Evolutionary conservation across 2,113 vertebrate genomes (phyloP).

Genomic region (Apodemus sylvaticus): DNA sequence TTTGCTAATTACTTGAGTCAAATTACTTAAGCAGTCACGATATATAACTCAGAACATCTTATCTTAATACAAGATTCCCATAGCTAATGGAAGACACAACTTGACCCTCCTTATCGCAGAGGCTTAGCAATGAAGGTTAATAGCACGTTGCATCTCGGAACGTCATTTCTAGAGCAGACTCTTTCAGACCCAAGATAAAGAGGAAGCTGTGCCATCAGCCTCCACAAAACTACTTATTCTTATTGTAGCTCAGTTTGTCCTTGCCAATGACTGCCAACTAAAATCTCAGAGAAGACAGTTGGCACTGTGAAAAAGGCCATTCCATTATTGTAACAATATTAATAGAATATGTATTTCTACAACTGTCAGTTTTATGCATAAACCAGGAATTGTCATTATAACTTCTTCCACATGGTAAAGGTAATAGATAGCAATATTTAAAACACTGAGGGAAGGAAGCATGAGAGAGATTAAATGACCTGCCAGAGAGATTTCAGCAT

Average conservation of each 20-base stretch:
- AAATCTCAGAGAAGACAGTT: neutral
- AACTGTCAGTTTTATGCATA: neutral
- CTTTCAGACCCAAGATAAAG: neutral
- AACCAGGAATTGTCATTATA: neutral
- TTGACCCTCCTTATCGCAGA: neutral
- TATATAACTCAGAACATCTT: neutral
- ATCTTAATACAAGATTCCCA: neutral
- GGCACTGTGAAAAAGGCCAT: neutral
- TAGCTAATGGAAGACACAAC: neutral
- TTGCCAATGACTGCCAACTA: neutral
- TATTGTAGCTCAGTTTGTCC: conserved; percentile 5
- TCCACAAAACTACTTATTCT: neutral
- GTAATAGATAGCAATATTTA: neutral
- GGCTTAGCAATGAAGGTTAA: neutral
- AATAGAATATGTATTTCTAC: neutral
- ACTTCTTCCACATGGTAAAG: neutral
- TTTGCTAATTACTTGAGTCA: neutral
- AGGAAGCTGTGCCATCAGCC: neutral
- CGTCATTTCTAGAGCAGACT: neutral
- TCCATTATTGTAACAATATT: neutral
- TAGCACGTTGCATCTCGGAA: neutral
- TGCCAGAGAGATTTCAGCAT: neutral
- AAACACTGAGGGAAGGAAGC: conserved; percentile 3
- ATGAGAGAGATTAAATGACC: neutral
- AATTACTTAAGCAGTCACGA: neutral